Base-by-base conservation (phyloP, 2,797 vertebrate genomes). In the Hybognathus amarus region DNA sequence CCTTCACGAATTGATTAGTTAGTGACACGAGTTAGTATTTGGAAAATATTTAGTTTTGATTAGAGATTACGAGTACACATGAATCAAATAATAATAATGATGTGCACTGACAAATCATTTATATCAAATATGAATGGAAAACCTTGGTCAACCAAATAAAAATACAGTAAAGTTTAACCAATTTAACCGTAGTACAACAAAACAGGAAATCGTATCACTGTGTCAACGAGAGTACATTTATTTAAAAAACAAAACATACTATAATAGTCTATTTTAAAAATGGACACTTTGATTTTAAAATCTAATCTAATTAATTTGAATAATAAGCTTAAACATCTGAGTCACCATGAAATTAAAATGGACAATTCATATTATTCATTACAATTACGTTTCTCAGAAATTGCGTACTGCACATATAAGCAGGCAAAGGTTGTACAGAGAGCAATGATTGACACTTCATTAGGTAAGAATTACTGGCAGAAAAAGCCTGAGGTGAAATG, bases 381-480 rank as follows among this genome's bases (percentile, higher is more conserved):
- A 30, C 24, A 17, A 15, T 61, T 61, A 1, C 5, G n/a, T 61
- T 61, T 30, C 13, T 63, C 59, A 30, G 24, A 63, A 63, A 63
- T 27, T 7, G 13, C 24, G 2, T 17, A 30, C 24, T 63, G 59
- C 6, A 0, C 59, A 6, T 63, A n/a, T 59, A 22, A 42, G 18
- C 64, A 79, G 47, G 64, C 47, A 80, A 54, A 69, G 52, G 36
- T 42, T 71, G 50, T 54, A 24, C 10, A 40, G 59, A 64, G 3
- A 27, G 12, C 56, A 47, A 40, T 82, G 69, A 74, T 18, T 82
- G 69, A 10, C 69, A 73, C 13, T 74, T 74, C 69, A 73, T 82
- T 82, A 82, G 15, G 15, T 9, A 74, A 74, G 30, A 73, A 73
- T 71, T 64, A 38, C 40, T n/a, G 69, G 6, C 69, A 82, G 79